These are phyloP conservation scores for Microplitis mediator DNA, from an alignment of 1,140 invertebrate species.

Conservation along the genomic window DNA sequence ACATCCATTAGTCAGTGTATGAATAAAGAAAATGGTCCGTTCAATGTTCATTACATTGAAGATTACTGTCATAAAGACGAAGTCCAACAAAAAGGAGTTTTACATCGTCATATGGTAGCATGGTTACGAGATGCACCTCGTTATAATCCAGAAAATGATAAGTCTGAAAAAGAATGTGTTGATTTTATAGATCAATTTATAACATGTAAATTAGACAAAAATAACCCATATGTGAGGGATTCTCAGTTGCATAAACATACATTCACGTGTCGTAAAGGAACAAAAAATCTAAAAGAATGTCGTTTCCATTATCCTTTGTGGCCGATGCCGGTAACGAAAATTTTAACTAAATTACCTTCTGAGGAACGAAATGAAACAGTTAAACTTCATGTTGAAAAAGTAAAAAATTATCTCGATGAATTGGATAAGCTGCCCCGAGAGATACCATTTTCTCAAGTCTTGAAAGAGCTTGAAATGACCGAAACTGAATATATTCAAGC, in stretches of 20 bases:
- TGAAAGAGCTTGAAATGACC: neutral
- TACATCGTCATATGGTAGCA: neutral
- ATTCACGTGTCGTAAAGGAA: neutral
- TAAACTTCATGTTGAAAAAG: neutral
- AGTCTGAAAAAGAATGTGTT: neutral
- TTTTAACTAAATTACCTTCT: neutral
- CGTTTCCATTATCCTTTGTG: slow-evolving; percentile 2
- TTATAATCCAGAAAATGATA: neutral
- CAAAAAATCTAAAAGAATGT: neutral
- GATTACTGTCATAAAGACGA: slow-evolving; percentile 2
- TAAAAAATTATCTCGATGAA: slow-evolving; percentile 2
- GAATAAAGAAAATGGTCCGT: neutral
- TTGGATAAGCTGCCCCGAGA: neutral
- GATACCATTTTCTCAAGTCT: neutral
- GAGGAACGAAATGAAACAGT: neutral
- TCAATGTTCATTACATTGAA: neutral
- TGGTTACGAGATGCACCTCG: neutral
- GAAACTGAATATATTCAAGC: neutral
- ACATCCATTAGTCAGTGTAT: neutral
- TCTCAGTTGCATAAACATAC: too few relatives aligned
- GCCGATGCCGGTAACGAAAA: neutral
- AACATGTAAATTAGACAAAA: neutral
- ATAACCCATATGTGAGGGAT: neutral
- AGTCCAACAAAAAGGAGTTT: neutral
- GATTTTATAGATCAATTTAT: slow-evolving; percentile 4